Conservation (phyloP, 1,140 invertebrate genomes). For the Helicoverpa armigera region DNA sequence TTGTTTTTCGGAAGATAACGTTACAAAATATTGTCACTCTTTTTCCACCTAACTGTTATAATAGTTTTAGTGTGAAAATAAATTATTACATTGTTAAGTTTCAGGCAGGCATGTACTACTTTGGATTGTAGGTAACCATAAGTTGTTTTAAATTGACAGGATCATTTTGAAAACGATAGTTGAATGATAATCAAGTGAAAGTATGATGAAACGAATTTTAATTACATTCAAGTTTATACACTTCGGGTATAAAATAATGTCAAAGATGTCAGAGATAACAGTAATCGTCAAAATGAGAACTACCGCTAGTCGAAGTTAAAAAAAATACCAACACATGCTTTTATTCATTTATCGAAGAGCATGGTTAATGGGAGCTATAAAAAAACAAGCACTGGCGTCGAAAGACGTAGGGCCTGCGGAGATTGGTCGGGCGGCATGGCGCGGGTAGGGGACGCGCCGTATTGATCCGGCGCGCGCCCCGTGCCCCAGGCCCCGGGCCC, state of each 20-base stretch:
- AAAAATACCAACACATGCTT: slow-evolving; percentile 75
- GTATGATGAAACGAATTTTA: too few relatives aligned
- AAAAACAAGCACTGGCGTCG: slow-evolving; percentile 84
- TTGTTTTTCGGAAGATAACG: slow-evolving; percentile 27
- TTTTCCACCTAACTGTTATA: not conserved
- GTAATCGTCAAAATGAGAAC: slow-evolving; percentile 35
- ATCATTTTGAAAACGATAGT: too few relatives aligned
- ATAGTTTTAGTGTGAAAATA: too few relatives aligned
- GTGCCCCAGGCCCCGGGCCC: slow-evolving; percentile 56
- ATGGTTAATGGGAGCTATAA: slow-evolving; percentile 81
- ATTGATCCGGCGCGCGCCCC: slow-evolving; percentile 75
- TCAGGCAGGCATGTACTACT: too few relatives aligned
- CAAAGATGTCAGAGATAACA: not conserved
- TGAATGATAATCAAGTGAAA: too few relatives aligned
- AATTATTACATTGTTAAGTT: too few relatives aligned
- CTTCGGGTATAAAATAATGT: not conserved
- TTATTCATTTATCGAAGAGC: slow-evolving; percentile 79
- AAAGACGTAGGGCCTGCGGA: slow-evolving; percentile 83
- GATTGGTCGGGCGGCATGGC: slow-evolving; percentile 71
- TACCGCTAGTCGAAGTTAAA: slow-evolving; percentile 42
- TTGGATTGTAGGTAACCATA: too few relatives aligned
- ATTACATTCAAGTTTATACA: not conserved
- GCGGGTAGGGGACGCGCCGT: slow-evolving; percentile 73
- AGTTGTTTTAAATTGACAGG: too few relatives aligned
- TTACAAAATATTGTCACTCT: not conserved